These are phyloP conservation scores for Gambelia wislizenii DNA, from an alignment of 2,797 vertebrate species.

Conservation along the genomic window DNA sequence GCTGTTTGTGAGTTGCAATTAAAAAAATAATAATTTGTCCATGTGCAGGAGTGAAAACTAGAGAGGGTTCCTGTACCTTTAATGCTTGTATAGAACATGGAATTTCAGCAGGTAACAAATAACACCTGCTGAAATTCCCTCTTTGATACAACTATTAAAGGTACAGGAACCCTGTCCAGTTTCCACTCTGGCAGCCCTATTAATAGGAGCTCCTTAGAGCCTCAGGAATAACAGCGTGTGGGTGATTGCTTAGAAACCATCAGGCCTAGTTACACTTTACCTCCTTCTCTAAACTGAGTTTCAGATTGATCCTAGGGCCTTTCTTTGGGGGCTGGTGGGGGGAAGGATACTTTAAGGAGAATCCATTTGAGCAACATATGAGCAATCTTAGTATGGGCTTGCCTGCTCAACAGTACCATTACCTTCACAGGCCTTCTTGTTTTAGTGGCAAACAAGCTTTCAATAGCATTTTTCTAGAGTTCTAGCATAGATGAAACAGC, in stretches of 20 bases:
- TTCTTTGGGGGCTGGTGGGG: not conserved
- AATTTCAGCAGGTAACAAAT: too few species aligned
- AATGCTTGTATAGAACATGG: too few species aligned
- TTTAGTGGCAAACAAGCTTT: not conserved
- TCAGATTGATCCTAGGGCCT: not conserved
- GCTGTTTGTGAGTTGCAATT: not conserved
- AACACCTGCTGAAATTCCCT: too few species aligned
- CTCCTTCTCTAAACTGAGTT: not conserved
- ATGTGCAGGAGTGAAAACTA: too few species aligned
- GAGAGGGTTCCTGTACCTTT: too few species aligned
- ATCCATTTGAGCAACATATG: too few species aligned
- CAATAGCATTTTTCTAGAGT: not conserved
- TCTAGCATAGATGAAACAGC: not conserved
- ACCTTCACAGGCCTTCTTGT: not conserved
- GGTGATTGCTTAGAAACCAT: not conserved
- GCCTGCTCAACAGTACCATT: not conserved
- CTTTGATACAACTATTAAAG: too few species aligned
- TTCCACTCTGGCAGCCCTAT: too few species aligned
- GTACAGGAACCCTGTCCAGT: too few species aligned
- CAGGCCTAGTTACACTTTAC: not conserved
- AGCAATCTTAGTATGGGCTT: not conserved
- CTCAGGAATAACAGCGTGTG: too few species aligned
- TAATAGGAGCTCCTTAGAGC: too few species aligned
- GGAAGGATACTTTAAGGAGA: not conserved
- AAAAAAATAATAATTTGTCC: too few species aligned